phyloP scores from a whole-genome alignment of 2,888 invertebrate genomes.

The Julus scanicus region DNA sequence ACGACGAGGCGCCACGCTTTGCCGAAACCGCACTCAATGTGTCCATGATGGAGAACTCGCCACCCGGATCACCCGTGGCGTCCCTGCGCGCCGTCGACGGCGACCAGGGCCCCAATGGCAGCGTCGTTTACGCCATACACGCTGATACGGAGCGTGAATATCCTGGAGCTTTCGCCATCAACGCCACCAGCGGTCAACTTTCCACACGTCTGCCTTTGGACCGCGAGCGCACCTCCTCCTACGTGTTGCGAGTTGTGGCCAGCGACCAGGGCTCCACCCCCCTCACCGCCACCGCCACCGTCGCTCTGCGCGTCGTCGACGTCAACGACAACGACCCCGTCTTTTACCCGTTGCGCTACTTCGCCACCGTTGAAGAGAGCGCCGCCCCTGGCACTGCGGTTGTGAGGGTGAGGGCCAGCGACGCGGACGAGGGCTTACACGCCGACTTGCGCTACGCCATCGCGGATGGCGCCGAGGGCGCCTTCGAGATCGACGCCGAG shows the following conservation, averaged over 20 bases:
- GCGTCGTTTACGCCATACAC: conserved; percentile 84
- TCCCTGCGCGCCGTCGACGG: conserved; percentile 88
- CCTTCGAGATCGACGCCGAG: conserved; percentile 82
- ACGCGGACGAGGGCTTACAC: conserved; percentile 86
- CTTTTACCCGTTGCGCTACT: conserved; percentile 90
- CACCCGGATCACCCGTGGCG: conserved; percentile 82
- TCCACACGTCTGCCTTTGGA: conserved; percentile 82
- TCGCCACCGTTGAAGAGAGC: conserved; percentile 79
- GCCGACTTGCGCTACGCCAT: conserved; percentile 76
- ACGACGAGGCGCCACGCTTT: conserved; percentile 91
- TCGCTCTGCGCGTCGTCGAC: conserved; percentile 82
- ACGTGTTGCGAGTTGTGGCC: conserved; percentile 86
- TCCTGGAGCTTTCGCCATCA: conserved; percentile 83
- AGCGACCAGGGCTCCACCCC: conserved; percentile 87
- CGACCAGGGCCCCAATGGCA: conserved; percentile 93
- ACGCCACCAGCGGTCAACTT: conserved; percentile 85
- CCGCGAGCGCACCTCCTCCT: conserved; percentile 80
- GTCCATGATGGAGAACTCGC: conserved; percentile 77
- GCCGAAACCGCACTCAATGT: conserved; percentile 76
- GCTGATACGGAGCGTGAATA: conserved; percentile 81
- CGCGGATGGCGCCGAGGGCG: conserved; percentile 78
- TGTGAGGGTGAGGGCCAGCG: conserved; percentile 71
- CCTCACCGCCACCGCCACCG: conserved; percentile 89
- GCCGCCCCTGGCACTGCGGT: conserved; percentile 74
- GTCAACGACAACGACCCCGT: conserved; percentile 92